Evolutionary conservation across 2,888 invertebrate genomes (phyloP).

Genomic region (Phaedon cochleariae): DNA sequence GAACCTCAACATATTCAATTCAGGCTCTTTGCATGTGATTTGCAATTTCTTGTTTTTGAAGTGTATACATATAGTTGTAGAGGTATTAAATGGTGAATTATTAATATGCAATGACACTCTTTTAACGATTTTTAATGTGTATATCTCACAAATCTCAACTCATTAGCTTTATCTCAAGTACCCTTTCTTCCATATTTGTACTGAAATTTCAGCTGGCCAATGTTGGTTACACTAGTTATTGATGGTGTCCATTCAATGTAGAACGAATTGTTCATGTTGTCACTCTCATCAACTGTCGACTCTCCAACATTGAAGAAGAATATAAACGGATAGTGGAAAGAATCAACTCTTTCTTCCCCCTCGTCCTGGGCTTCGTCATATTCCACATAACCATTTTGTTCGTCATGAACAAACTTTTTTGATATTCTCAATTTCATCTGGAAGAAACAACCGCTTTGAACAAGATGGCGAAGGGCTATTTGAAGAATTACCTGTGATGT

Average conservation of each 20-base stretch:
- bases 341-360: slow-evolving; percentile 52
- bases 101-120: no score
- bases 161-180: no score
- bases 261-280: slow-evolving; percentile 68
- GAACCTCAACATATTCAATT: no score
- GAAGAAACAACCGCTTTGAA: slow-evolving; percentile 38
- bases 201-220: slow-evolving; percentile 76
- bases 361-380: slow-evolving; percentile 44
- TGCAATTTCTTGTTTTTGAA: no score
- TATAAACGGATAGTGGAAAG: slow-evolving; percentile 51
- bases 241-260: slow-evolving; percentile 82
- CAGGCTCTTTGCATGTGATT: no score
- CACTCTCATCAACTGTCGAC: slow-evolving; percentile 57
- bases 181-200: slow-evolving; percentile 75
- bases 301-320: slow-evolving; percentile 64
- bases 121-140: no score
- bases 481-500: slow-evolving; percentile 65
- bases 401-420: slow-evolving; percentile 70
- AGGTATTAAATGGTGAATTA: no score
- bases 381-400: slow-evolving; percentile 66
- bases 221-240: slow-evolving; percentile 72
- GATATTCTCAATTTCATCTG: slow-evolving; percentile 71
- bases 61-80: no score
- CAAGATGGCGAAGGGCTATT: neutral
- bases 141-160: no score